A percentile compares a stretch with the other conserved stretches of the same genome.
phyloP scores from a whole-genome alignment of 1,140 invertebrate genomes.

The Bombus confusus region DNA sequence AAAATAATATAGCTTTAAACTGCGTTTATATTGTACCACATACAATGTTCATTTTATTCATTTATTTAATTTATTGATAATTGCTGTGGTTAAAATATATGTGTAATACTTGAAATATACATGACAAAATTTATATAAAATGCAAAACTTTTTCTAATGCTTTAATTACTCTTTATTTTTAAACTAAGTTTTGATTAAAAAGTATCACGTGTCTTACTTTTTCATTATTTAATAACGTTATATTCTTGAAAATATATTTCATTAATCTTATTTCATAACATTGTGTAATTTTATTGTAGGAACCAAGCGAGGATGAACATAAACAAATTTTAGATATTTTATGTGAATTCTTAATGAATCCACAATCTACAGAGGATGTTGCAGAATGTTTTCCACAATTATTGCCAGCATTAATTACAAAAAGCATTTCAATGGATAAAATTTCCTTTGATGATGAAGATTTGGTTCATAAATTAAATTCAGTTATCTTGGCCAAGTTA shows the following conservation, averaged over 20 bases:
- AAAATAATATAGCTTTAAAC: neutral
- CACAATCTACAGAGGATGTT: conserved; percentile 71
- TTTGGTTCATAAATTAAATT: conserved; percentile 75
- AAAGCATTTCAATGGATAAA: conserved; percentile 65
- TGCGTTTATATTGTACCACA: neutral
- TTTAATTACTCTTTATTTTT: neutral
- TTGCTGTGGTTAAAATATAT: neutral
- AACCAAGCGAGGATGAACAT: conserved; percentile 55
- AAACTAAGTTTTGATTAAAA: too few species aligned
- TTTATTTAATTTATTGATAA: neutral
- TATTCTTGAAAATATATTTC: neutral
- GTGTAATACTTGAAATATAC: neutral
- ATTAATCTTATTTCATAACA: neutral
- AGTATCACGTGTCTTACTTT: neutral
- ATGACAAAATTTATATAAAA: neutral
- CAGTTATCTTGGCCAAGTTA: conserved; percentile 80
- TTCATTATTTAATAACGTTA: neutral
- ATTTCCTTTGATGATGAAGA: conserved; percentile 42
- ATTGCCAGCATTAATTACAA: conserved; percentile 74
- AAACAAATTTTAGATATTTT: conserved; percentile 69
- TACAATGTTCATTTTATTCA: neutral
- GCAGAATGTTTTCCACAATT: conserved; percentile 79
- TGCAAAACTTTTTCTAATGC: neutral
- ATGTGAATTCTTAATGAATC: conserved; percentile 74
- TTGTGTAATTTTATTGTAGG: conserved; percentile 58